Evolutionary conservation across 1,140 invertebrate genomes (phyloP), one percentile per base, ranked within the genome.

Genomic region (Apis laboriosa): DNA sequence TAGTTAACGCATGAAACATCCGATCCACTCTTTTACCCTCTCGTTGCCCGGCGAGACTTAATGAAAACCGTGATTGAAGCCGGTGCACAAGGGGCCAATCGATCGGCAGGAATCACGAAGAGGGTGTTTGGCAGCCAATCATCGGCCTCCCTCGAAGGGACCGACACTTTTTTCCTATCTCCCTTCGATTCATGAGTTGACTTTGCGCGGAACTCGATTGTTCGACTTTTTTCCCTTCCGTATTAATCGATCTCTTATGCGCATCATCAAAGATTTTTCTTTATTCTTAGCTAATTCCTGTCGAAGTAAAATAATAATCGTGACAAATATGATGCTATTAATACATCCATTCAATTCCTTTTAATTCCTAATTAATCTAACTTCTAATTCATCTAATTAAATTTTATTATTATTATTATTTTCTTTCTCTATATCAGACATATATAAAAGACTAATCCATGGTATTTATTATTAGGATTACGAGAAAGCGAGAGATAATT

Each of bases 21-120:
- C 67, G 80, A 77, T 88, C 83, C 73, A 84, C 34, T 61, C 43
- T 53, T 56, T 73, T 72, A 51, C 74, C 77, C 77, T 68, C 80
- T 21, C 43, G 55, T 86, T 68, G 85, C 80, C 77, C 71, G 66
- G 77, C 77, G 82, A 74, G 88, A 87, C 90, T 88, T 92, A 92
- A 92, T 92, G 90, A 92, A 92, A 92, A 92, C 86, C 84, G 89
- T 91, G 91, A 91, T 92, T 92, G 90, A 89, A 90, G 88, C 76
- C 58, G 28, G 74, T 86, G 85, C 82, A 73, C 71, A 78, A 81
- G 73, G 83, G 85, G 81, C 78, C 87, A 78, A 92, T 92, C 88
- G 91, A 92, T 91, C 88, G 80, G 74, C 83, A 78, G 85, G 82
- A 90, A 87, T 86, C 82, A 83, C 55, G 81, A 70, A 61, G 84